These are phyloP conservation scores for Nannoperca australis DNA, from an alignment of 2,797 vertebrate species.

Conservation along the genomic window DNA sequence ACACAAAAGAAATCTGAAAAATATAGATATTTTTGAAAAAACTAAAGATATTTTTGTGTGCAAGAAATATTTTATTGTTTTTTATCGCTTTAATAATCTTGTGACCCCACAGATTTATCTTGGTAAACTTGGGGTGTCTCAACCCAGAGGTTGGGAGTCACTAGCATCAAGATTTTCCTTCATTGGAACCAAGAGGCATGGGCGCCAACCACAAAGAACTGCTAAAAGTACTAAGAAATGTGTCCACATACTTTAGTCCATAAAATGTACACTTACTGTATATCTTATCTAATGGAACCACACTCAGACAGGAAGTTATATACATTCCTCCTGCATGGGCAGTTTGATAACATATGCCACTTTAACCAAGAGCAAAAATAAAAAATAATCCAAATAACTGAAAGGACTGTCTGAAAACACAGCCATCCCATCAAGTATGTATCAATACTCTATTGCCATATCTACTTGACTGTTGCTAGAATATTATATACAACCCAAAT, in stretches of 20 bases:
- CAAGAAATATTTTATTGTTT: not conserved
- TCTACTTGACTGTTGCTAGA: not conserved
- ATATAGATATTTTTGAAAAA: not conserved
- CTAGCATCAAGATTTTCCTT: not conserved
- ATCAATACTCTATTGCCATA: not conserved
- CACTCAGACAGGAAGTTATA: conserved; percentile 44
- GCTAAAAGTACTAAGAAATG: not conserved
- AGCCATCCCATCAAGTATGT: not conserved
- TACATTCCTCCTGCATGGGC: conserved; percentile 47
- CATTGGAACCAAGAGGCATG: not conserved
- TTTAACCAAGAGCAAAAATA: not conserved
- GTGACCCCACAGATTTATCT: not conserved
- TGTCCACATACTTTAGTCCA: not conserved
- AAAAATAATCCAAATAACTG: not conserved
- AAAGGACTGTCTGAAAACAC: not conserved
- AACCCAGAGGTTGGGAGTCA: not conserved
- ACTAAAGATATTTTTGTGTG: not conserved
- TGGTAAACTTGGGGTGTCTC: not conserved
- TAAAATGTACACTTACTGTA: not conserved
- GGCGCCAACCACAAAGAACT: not conserved
- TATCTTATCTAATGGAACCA: conserved; percentile 47
- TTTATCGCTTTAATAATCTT: not conserved
- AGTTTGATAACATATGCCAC: conserved; percentile 29
- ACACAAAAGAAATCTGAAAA: not conserved
- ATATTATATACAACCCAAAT: not conserved